A percentile compares a stretch with the other conserved stretches of the same genome.
phyloP scores from a whole-genome alignment of 2,888 invertebrate species.

The Cephus runcator region DNA sequence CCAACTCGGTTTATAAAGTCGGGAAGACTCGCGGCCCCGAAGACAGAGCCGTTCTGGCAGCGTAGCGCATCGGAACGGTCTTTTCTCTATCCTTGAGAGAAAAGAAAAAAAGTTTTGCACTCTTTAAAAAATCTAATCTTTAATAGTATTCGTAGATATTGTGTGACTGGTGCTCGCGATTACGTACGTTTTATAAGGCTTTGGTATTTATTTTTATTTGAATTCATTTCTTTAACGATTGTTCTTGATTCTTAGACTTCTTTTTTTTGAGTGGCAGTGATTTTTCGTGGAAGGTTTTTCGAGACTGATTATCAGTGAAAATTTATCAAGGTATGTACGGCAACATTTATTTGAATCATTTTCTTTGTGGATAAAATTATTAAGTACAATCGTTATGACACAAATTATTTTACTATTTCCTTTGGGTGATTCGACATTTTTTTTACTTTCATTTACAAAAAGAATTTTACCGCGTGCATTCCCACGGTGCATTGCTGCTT shows the following conservation, averaged over 20 bases:
- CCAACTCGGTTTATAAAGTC: conserved; percentile 62
- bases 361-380: neutral
- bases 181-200: neutral
- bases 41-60: conserved; percentile 65
- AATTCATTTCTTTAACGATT: neutral
- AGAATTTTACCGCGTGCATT: conserved; percentile 23
- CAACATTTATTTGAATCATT: neutral
- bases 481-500: conserved; percentile 38
- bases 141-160: conserved; percentile 7
- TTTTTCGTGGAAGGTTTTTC: neutral
- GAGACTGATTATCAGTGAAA: neutral
- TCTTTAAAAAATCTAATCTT: neutral
- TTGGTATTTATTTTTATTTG: neutral
- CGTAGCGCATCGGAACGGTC: conserved; percentile 57
- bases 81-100: conserved; percentile 27
- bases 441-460: neutral
- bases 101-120: neutral
- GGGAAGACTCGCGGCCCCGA: conserved; percentile 56
- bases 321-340: neutral
- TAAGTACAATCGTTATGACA: neutral
- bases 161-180: neutral
- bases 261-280: neutral
- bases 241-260: neutral
- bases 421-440: neutral
- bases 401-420: neutral